Base-by-base conservation (phyloP, 2,888 invertebrate species). In the Azorinus chamasolen region DNA sequence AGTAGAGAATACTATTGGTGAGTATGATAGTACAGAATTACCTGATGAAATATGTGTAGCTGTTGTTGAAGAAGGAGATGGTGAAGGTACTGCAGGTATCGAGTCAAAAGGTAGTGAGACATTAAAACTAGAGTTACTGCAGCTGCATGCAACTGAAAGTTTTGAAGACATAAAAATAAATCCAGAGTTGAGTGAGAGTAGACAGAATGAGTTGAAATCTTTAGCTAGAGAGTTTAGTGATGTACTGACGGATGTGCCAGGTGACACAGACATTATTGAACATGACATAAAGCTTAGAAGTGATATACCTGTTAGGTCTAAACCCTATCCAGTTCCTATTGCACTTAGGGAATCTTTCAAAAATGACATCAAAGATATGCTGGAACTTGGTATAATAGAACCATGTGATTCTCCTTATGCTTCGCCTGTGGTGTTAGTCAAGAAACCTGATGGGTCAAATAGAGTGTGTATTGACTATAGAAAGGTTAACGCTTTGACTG, bases 391-490 rank as follows among this genome's bases (percentile, higher is more conserved):
- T 12, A 57, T 83, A 18, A 79, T 83, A 20, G 77, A 82, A 59
- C 64, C 69, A 4, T 84, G 83, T 2, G 24, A 63, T 22, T 68
- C 66, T 46, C 70, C 77, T 39, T 86, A 79, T 64, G 63, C 68
- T 22, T 69, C 82, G 10, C 83, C 84, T 37, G 41, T 78, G 14
- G 73, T 84, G 1, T 32, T 82, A 10, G 75, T 79, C 16, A 76
- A 64, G 39, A 85, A 83, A 46, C 57, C 58, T 24, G 84, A 81
- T 63, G 59, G 65, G 2, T 55, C 64, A 1, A 73, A 61, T 39
- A 59, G 85, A 25, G 78, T 83, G 43, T 83, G 81, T 62, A 74
- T 84, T 43, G 83, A 87, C 63, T 80, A 75, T 39, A 45, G 85
- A 22, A 53, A 27, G 20, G 22, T 83, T 1, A 88, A 87, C 51